Conservation (phyloP, 2,888 invertebrate species). For the Abrostola tripartita region DNA sequence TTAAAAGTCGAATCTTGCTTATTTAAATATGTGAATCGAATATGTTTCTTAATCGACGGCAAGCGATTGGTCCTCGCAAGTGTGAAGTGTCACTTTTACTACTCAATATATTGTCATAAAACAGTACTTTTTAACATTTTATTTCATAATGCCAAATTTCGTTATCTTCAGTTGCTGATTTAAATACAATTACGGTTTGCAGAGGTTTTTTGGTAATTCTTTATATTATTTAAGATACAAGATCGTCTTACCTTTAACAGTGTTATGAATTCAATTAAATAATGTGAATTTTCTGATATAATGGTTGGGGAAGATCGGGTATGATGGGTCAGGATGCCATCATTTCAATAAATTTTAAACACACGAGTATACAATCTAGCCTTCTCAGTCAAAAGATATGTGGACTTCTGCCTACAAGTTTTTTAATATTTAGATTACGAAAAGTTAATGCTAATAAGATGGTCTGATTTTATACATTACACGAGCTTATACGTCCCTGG, state of each 20-base stretch:
- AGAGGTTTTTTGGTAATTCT: conserved; percentile 52
- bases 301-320: not conserved
- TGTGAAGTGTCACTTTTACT: conserved; percentile 76
- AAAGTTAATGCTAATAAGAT: conserved; percentile 1
- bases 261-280: not conserved
- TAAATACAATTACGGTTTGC: conserved; percentile 61
- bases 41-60: conserved; percentile 72
- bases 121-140: conserved; percentile 67
- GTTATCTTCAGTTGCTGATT: conserved; percentile 60
- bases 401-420: not conserved
- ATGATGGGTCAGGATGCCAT: not conserved
- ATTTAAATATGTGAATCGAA: conserved; percentile 73
- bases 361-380: not conserved
- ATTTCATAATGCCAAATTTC: conserved; percentile 62
- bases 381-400: too few relatives aligned
- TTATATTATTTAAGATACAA: conserved; percentile 21
- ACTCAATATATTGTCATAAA: conserved; percentile 75
- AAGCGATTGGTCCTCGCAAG: conserved; percentile 71
- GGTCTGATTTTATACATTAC: not conserved
- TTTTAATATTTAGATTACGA: not conserved
- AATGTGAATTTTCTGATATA: not conserved
- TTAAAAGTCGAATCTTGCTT: conserved; percentile 65
- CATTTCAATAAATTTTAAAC: not conserved
- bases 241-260: not conserved
- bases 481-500: not conserved